Evolutionary conservation across 1,140 invertebrate genomes (phyloP).

Genomic region (Drosophila simulans): DNA sequence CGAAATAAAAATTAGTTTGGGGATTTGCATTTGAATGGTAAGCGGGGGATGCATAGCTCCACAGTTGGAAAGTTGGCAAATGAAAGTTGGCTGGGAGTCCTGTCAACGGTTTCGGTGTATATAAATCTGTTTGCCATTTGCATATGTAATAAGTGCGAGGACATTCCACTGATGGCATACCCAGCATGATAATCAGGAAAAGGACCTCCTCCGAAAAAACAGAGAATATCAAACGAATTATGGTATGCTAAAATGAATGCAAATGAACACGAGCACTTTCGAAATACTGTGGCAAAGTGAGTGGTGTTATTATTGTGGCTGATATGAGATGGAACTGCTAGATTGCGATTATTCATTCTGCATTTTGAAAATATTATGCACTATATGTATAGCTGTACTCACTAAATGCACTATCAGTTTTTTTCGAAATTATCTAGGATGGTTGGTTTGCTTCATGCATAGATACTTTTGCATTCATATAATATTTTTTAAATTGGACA

Average conservation of each 20-base stretch:
- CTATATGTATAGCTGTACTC: neutral
- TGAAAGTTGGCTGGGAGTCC: constrained; percentile 51
- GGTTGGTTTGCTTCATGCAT: too few species aligned
- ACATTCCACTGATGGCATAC: constrained; percentile 44
- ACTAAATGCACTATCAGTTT: too few species aligned
- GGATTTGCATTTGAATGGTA: constrained; percentile 78
- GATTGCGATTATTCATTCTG: neutral
- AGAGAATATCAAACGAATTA: constrained; percentile 51
- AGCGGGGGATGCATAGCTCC: constrained; percentile 11
- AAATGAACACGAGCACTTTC: constrained; percentile 25
- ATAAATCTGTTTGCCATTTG: constrained; percentile 77
- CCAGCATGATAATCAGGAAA: constrained; percentile 64
- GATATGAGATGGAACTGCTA: constrained; percentile 2
- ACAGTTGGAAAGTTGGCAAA: constrained; percentile 55
- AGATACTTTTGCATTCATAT: too few species aligned
- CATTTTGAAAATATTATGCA: neutral
- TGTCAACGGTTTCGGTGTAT: constrained; percentile 39
- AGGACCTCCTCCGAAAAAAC: constrained; percentile 16
- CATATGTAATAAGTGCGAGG: constrained; percentile 72
- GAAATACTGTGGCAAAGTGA: neutral
- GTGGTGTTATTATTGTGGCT: constrained; percentile 1
- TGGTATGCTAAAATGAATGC: constrained; percentile 41
- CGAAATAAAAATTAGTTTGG: constrained; percentile 78
- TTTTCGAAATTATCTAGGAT: too few species aligned
- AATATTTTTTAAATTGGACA: too few species aligned